A percentile compares a stretch with the other conserved stretches of the same genome.
Evolutionary conservation across 2,113 vertebrate genomes (phyloP).

Genomic region (Mirza zaza): DNA sequence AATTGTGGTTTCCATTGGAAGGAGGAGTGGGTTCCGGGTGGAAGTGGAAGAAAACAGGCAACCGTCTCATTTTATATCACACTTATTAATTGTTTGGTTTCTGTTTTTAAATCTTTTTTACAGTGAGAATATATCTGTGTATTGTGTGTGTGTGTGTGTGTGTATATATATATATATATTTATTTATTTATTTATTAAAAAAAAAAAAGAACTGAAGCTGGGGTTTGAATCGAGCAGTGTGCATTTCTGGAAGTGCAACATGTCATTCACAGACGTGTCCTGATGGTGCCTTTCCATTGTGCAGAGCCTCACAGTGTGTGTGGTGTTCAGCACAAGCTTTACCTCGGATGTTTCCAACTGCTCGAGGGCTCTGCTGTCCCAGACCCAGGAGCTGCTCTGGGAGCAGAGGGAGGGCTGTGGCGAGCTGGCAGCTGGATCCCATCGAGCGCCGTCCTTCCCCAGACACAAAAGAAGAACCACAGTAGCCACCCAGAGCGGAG

Average conservation of each 20-base stretch:
- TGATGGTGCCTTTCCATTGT: background rate
- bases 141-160: no score
- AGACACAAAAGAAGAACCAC: constrained; percentile 67
- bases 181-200: background rate
- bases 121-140: background rate
- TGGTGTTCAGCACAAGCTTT: background rate
- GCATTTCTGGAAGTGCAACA: background rate
- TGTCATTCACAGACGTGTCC: background rate
- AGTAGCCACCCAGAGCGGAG: constrained; percentile 65
- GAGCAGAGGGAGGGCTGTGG: background rate
- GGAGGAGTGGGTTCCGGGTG: background rate
- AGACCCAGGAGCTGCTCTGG: background rate
- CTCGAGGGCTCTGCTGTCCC: background rate
- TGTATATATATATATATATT: no score
- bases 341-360: background rate
- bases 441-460: constrained; percentile 24
- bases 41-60: background rate
- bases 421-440: constrained; percentile 57
- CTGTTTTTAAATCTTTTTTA: background rate
- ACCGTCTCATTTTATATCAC: background rate
- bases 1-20: background rate
- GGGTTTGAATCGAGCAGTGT: background rate
- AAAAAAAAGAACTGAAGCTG: background rate
- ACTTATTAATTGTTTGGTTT: background rate
- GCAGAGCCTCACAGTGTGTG: background rate